phyloP scores from a whole-genome alignment of 53 echinoderm and acorn worm genomes.

The Hippasteria phrygiana region DNA sequence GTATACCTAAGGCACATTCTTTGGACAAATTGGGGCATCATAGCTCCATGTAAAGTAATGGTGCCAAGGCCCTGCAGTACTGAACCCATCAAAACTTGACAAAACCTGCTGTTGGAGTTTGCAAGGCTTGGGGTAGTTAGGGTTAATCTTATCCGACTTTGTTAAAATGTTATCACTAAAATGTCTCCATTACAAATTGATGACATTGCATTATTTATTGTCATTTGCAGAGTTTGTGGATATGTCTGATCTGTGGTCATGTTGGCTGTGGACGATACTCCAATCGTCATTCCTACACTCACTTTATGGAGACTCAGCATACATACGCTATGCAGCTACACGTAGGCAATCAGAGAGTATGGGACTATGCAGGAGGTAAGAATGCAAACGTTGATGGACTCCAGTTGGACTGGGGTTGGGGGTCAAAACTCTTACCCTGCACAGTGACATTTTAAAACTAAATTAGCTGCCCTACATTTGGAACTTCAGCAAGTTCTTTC shows the following conservation, averaged over 20 bases:
- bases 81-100: too few relatives aligned
- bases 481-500: too few relatives aligned
- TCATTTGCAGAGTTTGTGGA: conserved; percentile 90
- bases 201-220: background rate
- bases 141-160: too few relatives aligned
- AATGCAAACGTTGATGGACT: background rate
- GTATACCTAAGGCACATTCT: too few relatives aligned
- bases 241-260: conserved; percentile 95
- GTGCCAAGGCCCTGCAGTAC: too few relatives aligned
- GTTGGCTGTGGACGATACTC: conserved; percentile 97
- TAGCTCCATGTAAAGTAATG: too few relatives aligned
- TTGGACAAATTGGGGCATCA: too few relatives aligned
- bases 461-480: too few relatives aligned
- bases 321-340: conserved; percentile 97
- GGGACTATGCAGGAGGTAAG: conserved; percentile 99
- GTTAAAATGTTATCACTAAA: too few relatives aligned
- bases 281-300: conserved; percentile 89
- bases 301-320: conserved; percentile 97
- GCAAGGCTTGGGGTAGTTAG: too few relatives aligned
- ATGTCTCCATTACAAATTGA: too few relatives aligned
- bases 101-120: background rate
- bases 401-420: background rate
- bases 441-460: too few relatives aligned
- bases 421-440: background rate
- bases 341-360: conserved; percentile 94